These are phyloP conservation scores for Picathartes gymnocephalus DNA, from an alignment of 2,113 vertebrate species.

Conservation along the genomic window DNA sequence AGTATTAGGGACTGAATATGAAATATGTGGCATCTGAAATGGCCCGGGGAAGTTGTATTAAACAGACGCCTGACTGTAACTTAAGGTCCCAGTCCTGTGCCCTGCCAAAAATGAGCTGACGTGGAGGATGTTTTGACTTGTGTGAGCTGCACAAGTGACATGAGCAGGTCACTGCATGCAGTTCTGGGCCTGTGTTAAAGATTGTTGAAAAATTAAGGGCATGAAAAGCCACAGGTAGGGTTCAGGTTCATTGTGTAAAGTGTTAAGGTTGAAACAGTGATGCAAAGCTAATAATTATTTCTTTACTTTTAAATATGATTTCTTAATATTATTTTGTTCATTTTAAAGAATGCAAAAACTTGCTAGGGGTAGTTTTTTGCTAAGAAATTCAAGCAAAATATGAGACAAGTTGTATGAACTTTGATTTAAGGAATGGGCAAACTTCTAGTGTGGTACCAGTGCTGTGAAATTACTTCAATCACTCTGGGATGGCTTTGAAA, in stretches of 20 bases:
- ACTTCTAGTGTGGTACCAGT: not conserved
- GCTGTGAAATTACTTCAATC: not conserved
- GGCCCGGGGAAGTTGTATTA: not conserved
- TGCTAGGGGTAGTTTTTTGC: not conserved
- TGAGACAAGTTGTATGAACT: not conserved
- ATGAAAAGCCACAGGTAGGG: not conserved
- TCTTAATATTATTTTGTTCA: not conserved
- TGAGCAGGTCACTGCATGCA: not conserved
- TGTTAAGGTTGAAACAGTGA: not conserved
- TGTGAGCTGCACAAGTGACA: not conserved
- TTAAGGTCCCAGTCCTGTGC: not conserved
- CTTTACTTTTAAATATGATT: not conserved
- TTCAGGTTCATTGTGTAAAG: not conserved
- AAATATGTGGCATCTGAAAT: not conserved
- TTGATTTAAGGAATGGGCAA: not conserved
- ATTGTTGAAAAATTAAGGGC: not conserved
- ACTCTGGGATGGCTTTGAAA: not conserved
- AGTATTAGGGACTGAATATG: not conserved
- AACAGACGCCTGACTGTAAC: not conserved
- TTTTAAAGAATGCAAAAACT: not conserved
- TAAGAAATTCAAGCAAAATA: not conserved
- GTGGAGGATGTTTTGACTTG: not conserved
- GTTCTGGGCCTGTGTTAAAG: not conserved
- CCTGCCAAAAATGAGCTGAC: not conserved
- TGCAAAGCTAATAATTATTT: not conserved